Percentiles rank a stretch among this genome's conserved stretches.
Evolutionary conservation across 1,140 invertebrate genomes (phyloP).

Genomic region (Lucilia sericata): DNA sequence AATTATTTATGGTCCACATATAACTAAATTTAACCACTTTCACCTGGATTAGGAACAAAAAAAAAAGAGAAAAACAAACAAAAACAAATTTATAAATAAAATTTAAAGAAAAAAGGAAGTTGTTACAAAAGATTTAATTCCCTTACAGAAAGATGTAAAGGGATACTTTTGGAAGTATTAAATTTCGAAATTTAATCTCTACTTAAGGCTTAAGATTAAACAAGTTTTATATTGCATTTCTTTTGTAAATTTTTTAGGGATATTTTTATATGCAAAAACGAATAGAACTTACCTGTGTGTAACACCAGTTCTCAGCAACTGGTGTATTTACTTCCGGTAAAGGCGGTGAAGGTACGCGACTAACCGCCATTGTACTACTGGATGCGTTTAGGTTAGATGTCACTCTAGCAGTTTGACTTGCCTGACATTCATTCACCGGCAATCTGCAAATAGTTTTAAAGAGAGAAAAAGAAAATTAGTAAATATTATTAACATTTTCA

Average conservation of each 20-base stretch:
- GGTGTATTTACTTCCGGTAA: slow-evolving; percentile 92
- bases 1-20: slow-evolving; percentile 99
- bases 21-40: slow-evolving; percentile 99
- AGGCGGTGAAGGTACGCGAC: slow-evolving; percentile 89
- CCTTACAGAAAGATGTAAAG: no score
- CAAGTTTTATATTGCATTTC: background rate
- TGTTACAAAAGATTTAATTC: no score
- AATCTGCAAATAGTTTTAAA: slow-evolving; percentile 78
- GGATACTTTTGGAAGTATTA: background rate
- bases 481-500: background rate
- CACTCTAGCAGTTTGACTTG: slow-evolving; percentile 82
- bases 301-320: slow-evolving; percentile 96
- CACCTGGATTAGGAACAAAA: slow-evolving; percentile 80
- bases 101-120: background rate
- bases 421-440: slow-evolving; percentile 88
- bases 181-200: background rate
- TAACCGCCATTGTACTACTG: slow-evolving; percentile 88
- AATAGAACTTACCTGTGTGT: slow-evolving; percentile 84
- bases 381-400: slow-evolving; percentile 79
- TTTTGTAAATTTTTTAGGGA: background rate
- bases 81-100: background rate
- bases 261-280: background rate
- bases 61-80: background rate
- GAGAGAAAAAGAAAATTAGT: slow-evolving; percentile 46
- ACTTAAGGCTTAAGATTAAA: background rate